Percentiles rank a stretch among this genome's conserved stretches.
These are phyloP conservation scores for Panurus biarmicus DNA, from an alignment of 2,113 vertebrate genomes.

Conservation along the genomic window DNA sequence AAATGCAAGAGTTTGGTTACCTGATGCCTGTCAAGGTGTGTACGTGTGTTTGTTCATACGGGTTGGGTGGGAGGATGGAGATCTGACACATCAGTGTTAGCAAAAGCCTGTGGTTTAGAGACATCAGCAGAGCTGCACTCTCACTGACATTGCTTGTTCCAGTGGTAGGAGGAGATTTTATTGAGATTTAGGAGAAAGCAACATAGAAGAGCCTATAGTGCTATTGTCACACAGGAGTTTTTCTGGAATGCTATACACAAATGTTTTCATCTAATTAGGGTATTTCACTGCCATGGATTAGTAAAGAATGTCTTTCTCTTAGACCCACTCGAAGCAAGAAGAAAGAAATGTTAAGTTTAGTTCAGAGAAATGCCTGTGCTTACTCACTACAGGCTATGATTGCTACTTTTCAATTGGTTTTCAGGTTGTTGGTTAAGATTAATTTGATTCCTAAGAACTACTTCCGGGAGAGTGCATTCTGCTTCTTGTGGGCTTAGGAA, in stretches of 20 bases:
- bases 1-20: neutral
- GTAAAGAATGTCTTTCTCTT: neutral
- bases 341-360: neutral
- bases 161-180: neutral
- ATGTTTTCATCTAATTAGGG: neutral
- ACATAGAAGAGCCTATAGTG: fast-evolving
- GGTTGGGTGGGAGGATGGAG: neutral
- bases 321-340: neutral
- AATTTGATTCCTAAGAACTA: neutral
- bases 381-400: fast-evolving
- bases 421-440: neutral
- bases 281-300: neutral
- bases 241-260: neutral
- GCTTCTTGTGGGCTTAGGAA: neutral
- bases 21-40: neutral
- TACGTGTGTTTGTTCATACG: neutral
- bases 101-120: neutral
- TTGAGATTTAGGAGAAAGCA: neutral
- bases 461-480: neutral
- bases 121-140: neutral
- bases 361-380: neutral
- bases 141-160: neutral
- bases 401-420: neutral
- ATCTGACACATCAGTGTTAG: neutral
- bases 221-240: neutral